A percentile compares a stretch with the other conserved stretches of the same genome.
Conservation (phyloP, 2,113 vertebrate genomes). For the Protobothrops mucrosquamatus region DNA sequence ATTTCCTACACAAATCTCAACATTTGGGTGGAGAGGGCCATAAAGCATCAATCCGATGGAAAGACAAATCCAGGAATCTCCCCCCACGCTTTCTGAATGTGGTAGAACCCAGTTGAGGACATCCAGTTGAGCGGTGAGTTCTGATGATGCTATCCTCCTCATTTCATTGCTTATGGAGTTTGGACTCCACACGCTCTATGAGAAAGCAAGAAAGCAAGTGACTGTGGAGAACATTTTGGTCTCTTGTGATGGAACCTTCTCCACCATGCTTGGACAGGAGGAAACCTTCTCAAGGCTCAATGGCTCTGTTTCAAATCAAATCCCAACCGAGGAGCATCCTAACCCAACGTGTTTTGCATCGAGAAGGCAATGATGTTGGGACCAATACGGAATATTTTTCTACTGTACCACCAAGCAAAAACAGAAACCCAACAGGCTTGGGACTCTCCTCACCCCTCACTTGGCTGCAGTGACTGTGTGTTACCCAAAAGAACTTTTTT, state of each 20-base stretch:
- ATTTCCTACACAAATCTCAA: background rate
- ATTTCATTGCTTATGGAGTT: background rate
- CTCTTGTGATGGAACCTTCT: background rate
- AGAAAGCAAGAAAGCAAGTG: background rate
- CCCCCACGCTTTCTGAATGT: background rate
- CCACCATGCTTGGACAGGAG: background rate
- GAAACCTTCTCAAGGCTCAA: background rate
- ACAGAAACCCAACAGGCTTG: constrained; percentile 11
- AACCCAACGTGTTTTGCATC: background rate
- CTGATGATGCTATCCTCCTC: background rate
- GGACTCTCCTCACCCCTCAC: constrained; percentile 34
- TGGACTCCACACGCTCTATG: background rate
- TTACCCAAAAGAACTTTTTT: background rate
- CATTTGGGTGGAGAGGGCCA: background rate
- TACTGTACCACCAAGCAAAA: constrained; percentile 33
- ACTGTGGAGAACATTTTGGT: background rate
- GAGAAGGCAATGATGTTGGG: background rate
- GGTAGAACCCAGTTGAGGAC: background rate
- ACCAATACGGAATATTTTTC: background rate
- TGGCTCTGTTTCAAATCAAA: background rate
- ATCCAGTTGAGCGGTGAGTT: background rate
- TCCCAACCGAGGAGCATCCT: background rate
- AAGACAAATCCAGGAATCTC: background rate
- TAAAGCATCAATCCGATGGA: constrained; percentile 29
- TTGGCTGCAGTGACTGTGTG: constrained; percentile 17